Conservation (phyloP, 2,888 invertebrate genomes). For the Platycheirus albimanus region DNA sequence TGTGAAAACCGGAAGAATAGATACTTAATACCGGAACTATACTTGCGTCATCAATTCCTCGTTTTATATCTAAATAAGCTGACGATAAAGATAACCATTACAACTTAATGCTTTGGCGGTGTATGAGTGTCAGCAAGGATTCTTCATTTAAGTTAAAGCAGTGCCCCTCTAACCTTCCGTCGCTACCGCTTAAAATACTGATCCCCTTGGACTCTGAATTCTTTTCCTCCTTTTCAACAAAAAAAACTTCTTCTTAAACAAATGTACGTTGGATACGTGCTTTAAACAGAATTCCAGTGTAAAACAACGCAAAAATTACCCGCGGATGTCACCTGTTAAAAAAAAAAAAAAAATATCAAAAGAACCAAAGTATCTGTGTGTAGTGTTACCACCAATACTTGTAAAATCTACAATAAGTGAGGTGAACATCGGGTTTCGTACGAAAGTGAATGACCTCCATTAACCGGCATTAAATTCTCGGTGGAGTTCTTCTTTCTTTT, state of each 20-base stretch:
- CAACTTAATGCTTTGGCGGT: not conserved
- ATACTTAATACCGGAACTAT: too few relatives aligned
- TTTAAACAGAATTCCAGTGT: constrained; percentile 29
- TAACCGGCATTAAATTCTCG: constrained; percentile 81
- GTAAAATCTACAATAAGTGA: constrained; percentile 61
- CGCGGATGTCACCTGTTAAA: constrained; percentile 59
- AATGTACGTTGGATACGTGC: constrained; percentile 2
- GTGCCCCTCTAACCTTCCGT: not conserved
- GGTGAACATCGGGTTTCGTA: constrained; percentile 78
- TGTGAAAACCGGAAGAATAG: too few relatives aligned
- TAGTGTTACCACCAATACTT: constrained; percentile 41
- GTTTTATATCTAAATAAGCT: not conserved
- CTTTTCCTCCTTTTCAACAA: constrained; percentile 5
- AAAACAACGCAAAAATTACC: constrained; percentile 63
- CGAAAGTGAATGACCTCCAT: constrained; percentile 83
- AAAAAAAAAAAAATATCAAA: too few relatives aligned
- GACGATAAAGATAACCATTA: not conserved
- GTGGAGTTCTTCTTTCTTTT: constrained; percentile 36
- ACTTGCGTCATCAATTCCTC: constrained; percentile 6
- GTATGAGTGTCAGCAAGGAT: not conserved
- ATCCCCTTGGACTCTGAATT: not conserved
- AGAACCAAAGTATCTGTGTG: constrained; percentile 44
- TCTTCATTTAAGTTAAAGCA: constrained; percentile 6
- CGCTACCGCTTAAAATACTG: constrained; percentile 2
- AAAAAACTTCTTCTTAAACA: constrained; percentile 2